Percentiles rank a stretch among this genome's conserved stretches.
phyloP scores from a whole-genome alignment of 2,888 invertebrate species.

The Tolmerus cingulatus region DNA sequence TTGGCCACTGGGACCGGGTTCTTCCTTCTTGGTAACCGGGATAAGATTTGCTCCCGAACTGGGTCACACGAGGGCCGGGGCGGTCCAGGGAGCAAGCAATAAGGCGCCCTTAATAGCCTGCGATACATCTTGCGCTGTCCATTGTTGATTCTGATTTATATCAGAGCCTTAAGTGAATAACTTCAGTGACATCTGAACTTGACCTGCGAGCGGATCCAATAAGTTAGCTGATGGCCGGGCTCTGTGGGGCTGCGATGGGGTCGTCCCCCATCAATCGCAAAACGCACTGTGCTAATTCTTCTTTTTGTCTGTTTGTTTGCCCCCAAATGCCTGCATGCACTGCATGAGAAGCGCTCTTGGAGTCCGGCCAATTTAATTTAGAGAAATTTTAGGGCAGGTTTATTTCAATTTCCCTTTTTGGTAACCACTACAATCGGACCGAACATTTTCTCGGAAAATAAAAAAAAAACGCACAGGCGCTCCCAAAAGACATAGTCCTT shows the following conservation, averaged over 20 bases:
- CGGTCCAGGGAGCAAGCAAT: slow-evolving; percentile 16
- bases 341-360: not conserved
- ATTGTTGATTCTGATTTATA: slow-evolving; percentile 39
- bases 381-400: slow-evolving; percentile 20
- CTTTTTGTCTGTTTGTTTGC: not conserved
- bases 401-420: slow-evolving; percentile 25
- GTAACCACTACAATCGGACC: not conserved
- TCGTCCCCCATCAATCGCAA: not conserved
- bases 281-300: slow-evolving; percentile 10
- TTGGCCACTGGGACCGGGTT: not conserved
- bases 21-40: slow-evolving; percentile 22
- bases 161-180: not conserved
- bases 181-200: slow-evolving; percentile 23
- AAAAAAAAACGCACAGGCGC: not conserved
- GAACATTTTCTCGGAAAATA: not conserved
- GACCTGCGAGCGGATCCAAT: slow-evolving; percentile 8
- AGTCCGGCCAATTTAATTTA: slow-evolving; percentile 18
- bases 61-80: slow-evolving; percentile 13
- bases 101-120: slow-evolving; percentile 23
- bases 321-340: not conserved
- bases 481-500: slow-evolving; percentile 1
- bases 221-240: not conserved
- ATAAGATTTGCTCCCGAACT: slow-evolving; percentile 9
- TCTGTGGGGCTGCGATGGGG: not conserved
- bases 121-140: slow-evolving; percentile 21